Evolutionary conservation across 2,113 vertebrate species (phyloP).

Genomic region (Cisticola juncidis): DNA sequence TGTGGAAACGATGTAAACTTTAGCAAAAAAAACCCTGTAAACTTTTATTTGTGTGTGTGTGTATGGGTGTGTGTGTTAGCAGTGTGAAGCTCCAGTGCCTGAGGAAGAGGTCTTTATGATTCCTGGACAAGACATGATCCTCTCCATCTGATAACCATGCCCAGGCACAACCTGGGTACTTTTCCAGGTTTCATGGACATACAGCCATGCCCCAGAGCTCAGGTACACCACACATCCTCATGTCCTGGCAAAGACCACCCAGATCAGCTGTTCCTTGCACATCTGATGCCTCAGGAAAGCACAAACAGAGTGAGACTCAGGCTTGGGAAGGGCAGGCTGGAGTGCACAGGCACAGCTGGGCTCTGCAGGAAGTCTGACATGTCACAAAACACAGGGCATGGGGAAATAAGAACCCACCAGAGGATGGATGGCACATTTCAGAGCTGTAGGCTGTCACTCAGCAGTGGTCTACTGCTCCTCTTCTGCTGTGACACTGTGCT

Average conservation of each 20-base stretch:
- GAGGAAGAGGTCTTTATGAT: background rate
- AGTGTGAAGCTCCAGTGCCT: background rate
- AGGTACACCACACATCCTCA: background rate
- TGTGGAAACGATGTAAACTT: background rate
- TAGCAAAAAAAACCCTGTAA: background rate
- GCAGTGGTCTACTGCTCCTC: background rate
- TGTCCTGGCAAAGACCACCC: background rate
- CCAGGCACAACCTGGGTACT: background rate
- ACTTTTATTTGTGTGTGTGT: background rate
- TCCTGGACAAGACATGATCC: background rate
- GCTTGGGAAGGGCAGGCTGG: background rate
- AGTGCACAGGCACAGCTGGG: background rate
- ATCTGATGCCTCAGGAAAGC: background rate
- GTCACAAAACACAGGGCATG: background rate
- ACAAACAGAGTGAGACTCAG: rapidly evolving
- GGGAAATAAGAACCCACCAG: background rate
- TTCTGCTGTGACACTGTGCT: background rate
- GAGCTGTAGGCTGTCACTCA: background rate
- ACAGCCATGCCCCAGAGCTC: background rate
- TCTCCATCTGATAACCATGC: background rate
- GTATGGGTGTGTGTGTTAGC: background rate
- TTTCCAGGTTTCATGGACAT: background rate
- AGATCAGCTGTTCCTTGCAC: background rate
- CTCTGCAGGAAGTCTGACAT: background rate
- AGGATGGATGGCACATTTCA: background rate